A percentile compares a stretch with the other conserved stretches of the same genome.
Conservation (phyloP, 2,888 invertebrate genomes). For the Drosophila kambysellisi region DNA sequence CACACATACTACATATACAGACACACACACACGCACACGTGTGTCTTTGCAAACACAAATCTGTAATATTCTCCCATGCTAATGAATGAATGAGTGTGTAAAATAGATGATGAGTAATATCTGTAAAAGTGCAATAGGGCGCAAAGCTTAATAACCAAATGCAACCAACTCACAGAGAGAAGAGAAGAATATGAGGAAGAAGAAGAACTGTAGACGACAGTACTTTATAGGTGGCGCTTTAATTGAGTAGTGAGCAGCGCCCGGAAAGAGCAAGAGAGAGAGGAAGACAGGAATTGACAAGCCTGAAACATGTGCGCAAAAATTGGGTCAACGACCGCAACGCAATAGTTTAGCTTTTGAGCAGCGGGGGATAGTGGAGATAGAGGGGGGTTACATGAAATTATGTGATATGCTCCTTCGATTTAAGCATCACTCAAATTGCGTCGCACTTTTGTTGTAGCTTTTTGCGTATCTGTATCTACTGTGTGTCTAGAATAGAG, state of each 20-base stretch:
- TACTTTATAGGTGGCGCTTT: conserved; percentile 18
- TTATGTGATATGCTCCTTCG: conserved; percentile 24
- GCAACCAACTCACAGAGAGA: conserved; percentile 19
- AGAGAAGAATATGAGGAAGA: conserved; percentile 7
- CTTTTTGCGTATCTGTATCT: conserved; percentile 56
- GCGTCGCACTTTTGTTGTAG: conserved; percentile 57
- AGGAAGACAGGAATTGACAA: conserved; percentile 5
- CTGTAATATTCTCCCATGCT: conserved; percentile 22
- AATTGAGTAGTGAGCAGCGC: conserved; percentile 16
- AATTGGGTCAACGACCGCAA: conserved; percentile 83
- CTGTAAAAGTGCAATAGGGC: conserved; percentile 28
- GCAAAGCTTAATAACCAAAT: conserved; percentile 20
- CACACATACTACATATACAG: not conserved
- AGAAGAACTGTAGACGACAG: conserved; percentile 9
- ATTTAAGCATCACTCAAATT: conserved; percentile 47
- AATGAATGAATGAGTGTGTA: conserved; percentile 69
- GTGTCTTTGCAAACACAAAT: conserved; percentile 55
- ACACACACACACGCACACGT: not conserved
- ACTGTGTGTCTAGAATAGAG: conserved; percentile 8
- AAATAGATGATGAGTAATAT: conserved; percentile 35
- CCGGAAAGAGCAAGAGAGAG: conserved; percentile 22
- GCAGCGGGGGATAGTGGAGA: not conserved
- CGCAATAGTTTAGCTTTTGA: conserved; percentile 60
- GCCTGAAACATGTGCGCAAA: conserved; percentile 52
- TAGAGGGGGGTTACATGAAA: not conserved